Percentiles rank a stretch among this genome's conserved stretches.
These are phyloP conservation scores for Peromyscus aztecus DNA, from an alignment of 2,797 vertebrate species.

Conservation along the genomic window DNA sequence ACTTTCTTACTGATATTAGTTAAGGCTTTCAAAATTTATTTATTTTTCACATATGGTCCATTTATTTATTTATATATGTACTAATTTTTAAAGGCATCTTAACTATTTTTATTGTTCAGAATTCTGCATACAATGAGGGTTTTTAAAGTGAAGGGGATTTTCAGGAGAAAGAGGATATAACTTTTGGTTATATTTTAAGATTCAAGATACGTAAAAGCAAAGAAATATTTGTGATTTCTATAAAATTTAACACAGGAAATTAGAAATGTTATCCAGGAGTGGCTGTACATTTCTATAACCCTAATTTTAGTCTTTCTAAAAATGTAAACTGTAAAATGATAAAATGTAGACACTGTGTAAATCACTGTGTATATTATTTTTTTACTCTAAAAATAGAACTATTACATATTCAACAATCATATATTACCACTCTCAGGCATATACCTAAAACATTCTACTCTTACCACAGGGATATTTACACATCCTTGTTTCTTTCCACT, in stretches of 20 bases:
- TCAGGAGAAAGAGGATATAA: not conserved
- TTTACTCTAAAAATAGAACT: not conserved
- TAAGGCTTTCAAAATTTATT: not conserved
- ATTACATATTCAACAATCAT: no score
- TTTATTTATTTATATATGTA: no score
- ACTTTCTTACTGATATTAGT: not conserved
- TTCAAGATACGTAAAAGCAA: not conserved
- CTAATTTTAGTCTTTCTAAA: not conserved
- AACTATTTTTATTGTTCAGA: not conserved
- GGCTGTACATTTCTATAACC: not conserved
- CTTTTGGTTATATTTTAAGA: not conserved
- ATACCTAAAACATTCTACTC: not conserved
- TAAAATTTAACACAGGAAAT: not conserved
- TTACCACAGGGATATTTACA: not conserved
- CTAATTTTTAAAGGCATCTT: not conserved
- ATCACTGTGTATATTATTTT: not conserved
- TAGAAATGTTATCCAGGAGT: not conserved
- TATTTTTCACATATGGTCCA: not conserved
- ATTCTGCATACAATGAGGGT: not conserved
- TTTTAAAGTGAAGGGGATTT: not conserved
- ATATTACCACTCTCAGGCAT: no score
- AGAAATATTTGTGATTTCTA: not conserved
- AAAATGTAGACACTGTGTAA: not conserved
- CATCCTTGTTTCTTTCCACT: not conserved
- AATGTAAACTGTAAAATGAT: not conserved